phyloP scores from a whole-genome alignment of 2,113 vertebrate species.

The Lipophrys pholis region DNA sequence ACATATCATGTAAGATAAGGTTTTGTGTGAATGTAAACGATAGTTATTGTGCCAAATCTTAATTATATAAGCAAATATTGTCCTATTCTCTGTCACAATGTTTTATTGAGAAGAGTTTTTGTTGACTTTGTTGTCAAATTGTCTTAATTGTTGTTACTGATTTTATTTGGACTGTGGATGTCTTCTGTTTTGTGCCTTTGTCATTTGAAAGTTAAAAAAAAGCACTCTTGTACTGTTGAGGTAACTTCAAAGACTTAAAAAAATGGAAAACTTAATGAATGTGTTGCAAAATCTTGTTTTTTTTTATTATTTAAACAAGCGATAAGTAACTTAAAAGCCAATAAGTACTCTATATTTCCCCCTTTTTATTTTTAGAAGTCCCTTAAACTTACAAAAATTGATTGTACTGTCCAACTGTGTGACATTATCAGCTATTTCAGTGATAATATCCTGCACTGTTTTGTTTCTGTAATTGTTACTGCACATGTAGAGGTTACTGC shows the following conservation, averaged over 20 bases:
- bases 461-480: conserved; percentile 46
- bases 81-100: conserved; percentile 54
- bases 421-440: conserved; percentile 30
- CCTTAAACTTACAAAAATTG: conserved; percentile 10
- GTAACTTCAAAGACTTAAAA: conserved; percentile 14
- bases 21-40: conserved; percentile 65
- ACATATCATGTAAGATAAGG: conserved; percentile 55
- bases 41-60: conserved; percentile 62
- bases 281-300: conserved; percentile 29
- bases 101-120: conserved; percentile 47
- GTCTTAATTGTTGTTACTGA: conserved; percentile 35
- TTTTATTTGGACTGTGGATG: conserved; percentile 48
- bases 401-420: conserved; percentile 28
- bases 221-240: conserved; percentile 24
- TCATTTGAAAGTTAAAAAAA: conserved; percentile 41
- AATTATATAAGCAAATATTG: conserved; percentile 54
- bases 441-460: conserved; percentile 18
- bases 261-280: conserved; percentile 11
- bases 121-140: conserved; percentile 49
- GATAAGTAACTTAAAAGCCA: conserved; percentile 13
- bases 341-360: conserved; percentile 17
- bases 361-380: conserved; percentile 4
- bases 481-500: conserved; percentile 52
- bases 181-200: conserved; percentile 68
- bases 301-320: conserved; percentile 29